These are phyloP conservation scores for Drosophila tanythrix DNA, from an alignment of 2,888 invertebrate species.

Conservation along the genomic window DNA sequence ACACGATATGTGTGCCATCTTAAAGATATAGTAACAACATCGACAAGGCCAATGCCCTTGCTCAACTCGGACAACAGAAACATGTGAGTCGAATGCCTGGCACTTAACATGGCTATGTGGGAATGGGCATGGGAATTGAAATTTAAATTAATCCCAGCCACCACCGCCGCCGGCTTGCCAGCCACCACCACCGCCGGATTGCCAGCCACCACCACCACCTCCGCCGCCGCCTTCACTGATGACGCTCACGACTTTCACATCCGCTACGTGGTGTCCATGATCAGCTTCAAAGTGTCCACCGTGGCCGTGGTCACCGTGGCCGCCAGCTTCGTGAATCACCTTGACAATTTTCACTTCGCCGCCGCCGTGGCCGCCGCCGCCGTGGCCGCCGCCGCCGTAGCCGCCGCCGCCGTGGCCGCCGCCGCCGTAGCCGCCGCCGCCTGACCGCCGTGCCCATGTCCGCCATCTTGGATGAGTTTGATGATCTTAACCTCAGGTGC, in stretches of 20 bases:
- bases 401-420: conserved; percentile 12
- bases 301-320: conserved; percentile 31
- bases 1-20: conserved; percentile 20
- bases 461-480: conserved; percentile 28
- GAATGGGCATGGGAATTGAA: not conserved
- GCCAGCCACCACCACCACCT: conserved; percentile 19
- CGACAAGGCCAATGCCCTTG: conserved; percentile 67
- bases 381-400: conserved; percentile 6
- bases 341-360: conserved; percentile 61
- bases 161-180: conserved; percentile 41
- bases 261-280: conserved; percentile 38
- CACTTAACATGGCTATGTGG: conserved; percentile 38
- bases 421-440: too few relatives aligned
- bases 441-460: conserved; percentile 9
- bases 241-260: conserved; percentile 52
- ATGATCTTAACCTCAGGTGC: conserved; percentile 22
- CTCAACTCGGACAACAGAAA: conserved; percentile 71
- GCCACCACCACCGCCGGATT: conserved; percentile 28
- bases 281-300: conserved; percentile 33
- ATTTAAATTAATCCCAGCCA: conserved; percentile 47
- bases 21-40: conserved; percentile 60
- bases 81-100: conserved; percentile 56
- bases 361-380: conserved; percentile 23
- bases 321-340: conserved; percentile 52
- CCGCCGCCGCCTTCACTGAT: conserved; percentile 31